phyloP scores from a whole-genome alignment of 2,888 invertebrate species.

The Cantharis flavilabris region DNA sequence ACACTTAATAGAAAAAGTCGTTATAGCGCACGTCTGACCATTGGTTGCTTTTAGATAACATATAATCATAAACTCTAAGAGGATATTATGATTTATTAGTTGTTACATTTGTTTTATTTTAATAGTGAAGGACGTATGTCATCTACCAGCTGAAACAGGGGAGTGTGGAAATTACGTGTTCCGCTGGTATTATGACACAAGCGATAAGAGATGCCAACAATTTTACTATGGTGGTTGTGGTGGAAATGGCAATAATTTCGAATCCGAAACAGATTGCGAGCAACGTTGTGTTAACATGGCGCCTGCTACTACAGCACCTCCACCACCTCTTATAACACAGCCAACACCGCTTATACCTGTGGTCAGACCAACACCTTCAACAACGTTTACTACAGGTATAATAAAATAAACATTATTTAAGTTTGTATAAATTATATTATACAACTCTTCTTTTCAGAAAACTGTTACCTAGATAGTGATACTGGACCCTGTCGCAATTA shows the following conservation, averaged over 20 bases:
- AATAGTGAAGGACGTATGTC: conserved; percentile 71
- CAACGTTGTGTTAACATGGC: conserved; percentile 61
- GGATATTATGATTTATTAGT: background rate
- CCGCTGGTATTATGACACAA: conserved; percentile 84
- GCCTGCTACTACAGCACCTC: conserved; percentile 12
- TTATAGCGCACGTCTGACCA: too few species aligned
- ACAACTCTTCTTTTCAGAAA: conserved; percentile 55
- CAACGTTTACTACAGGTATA: background rate
- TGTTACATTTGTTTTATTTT: conserved; percentile 9
- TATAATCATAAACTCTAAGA: background rate
- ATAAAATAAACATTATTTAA: background rate
- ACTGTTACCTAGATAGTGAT: conserved; percentile 70
- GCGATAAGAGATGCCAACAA: conserved; percentile 71
- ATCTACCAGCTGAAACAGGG: conserved; percentile 75
- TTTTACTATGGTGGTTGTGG: conserved; percentile 92
- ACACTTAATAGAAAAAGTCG: too few species aligned
- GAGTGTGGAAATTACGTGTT: conserved; percentile 76
- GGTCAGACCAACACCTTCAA: background rate
- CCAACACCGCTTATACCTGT: background rate
- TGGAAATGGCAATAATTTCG: conserved; percentile 89
- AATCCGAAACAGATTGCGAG: conserved; percentile 67
- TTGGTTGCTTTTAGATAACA: too few species aligned
- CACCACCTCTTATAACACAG: conserved; percentile 13
- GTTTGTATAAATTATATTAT: background rate
- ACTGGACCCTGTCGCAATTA: conserved; percentile 68